Conservation (phyloP, 2,888 invertebrate genomes). For the Acleris holmiana region DNA sequence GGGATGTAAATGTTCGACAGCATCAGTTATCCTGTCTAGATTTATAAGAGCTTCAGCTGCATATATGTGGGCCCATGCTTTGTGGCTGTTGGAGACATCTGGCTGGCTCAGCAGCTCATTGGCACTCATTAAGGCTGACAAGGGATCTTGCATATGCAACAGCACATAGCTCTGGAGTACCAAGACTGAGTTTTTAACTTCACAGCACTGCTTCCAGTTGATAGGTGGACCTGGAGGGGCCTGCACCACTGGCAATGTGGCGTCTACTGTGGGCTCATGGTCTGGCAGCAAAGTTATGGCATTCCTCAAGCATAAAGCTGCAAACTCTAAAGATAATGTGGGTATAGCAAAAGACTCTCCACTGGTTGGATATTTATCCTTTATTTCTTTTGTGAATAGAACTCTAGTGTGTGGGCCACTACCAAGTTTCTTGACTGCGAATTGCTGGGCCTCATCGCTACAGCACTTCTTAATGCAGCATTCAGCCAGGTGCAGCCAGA, state of each 20-base stretch:
- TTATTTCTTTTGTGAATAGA: conserved; percentile 67
- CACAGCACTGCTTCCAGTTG: conserved; percentile 84
- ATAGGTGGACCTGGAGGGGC: conserved; percentile 87
- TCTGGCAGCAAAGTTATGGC: conserved; percentile 89
- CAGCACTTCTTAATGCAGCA: conserved; percentile 92
- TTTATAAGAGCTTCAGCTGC: conserved; percentile 94
- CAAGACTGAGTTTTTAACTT: conserved; percentile 87
- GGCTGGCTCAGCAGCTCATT: conserved; percentile 89
- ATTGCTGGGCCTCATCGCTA: conserved; percentile 78
- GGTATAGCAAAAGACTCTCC: conserved; percentile 94
- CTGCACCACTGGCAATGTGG: conserved; percentile 63
- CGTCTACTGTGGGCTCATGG: conserved; percentile 71
- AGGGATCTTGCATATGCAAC: conserved; percentile 92
- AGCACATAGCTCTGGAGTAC: conserved; percentile 93
- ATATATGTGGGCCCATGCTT: conserved; percentile 94
- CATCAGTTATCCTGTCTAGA: conserved; percentile 92
- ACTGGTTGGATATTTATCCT: conserved; percentile 72
- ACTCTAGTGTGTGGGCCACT: conserved; percentile 76
- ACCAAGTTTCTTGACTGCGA: conserved; percentile 74
- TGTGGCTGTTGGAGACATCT: conserved; percentile 80
- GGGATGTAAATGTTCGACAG: conserved; percentile 92
- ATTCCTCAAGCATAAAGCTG: conserved; percentile 93
- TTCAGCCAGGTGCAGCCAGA: conserved; percentile 97
- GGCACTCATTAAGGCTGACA: conserved; percentile 91
- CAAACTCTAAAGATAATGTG: conserved; percentile 95